Base-by-base conservation (phyloP, 2,888 invertebrate species). In the Patella caerulea region DNA sequence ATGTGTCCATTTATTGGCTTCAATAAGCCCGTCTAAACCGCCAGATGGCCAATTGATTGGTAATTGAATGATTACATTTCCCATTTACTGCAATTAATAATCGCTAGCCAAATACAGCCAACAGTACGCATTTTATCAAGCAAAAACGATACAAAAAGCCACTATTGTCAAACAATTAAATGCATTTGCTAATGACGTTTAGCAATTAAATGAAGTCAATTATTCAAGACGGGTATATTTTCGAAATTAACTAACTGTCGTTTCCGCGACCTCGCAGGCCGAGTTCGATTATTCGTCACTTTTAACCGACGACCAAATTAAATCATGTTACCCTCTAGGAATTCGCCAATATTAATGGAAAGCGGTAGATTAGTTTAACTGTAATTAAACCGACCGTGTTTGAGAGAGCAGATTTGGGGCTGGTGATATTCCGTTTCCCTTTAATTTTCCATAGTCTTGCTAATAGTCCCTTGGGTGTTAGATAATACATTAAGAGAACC, bases 331-430 rank as follows among this genome's bases (percentile, higher is more conserved):
- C 72, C 80, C 78, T n/a, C 53, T 3, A 78, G 74, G 80, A 72
- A 74, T 53, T 65, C 59, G 75, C 71, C 73, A 29, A 72, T 74
- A 74, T 70, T 74, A 78, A 76, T 76, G 69, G 70, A 76, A 76
- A 78, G 72, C 71, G 71, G 74, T 72, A 80, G 73, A 80, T 80
- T 80, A 80, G 78, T 80, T 80, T 80, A 80, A 65, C 72, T 56
- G 76, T 76, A 76, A 76, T 76, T 76, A 76, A 72, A 73, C 55
- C 56, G 72, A 72, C 73, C 59, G 72, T 19, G 29, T 65, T 65
- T 59, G 29, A 53, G 59, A 65, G 56, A 65, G 73, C 65, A 73
- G 73, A 73, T 72, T 76, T 72, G 72, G 72, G 73, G 69, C 56
- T 69, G 73, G 73, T 69, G 76, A 55, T 69, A 73, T 72, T 73